Base-by-base conservation (phyloP, 2,113 vertebrate genomes). In the Oreochromis niloticus region DNA sequence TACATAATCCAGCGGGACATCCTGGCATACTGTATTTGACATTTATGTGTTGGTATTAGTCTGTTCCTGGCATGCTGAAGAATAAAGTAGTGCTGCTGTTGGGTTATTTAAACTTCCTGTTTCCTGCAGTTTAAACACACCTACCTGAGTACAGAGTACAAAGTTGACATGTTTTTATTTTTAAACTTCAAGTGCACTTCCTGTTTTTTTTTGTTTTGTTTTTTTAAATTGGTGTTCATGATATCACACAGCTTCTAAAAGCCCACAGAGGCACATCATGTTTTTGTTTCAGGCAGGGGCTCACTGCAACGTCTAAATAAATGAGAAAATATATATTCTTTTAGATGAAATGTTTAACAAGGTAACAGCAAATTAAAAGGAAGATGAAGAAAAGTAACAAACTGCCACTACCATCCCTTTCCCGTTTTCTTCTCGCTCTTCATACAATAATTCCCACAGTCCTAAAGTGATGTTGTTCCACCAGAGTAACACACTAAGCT, bases 101-200 rank as follows among this genome's bases (percentile, higher is more conserved):
- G 1, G 12, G 66, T 24, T 71, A 24, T 71, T 71, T 43, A 6
- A 71, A 71, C 66, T 46, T 71, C 39, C 66, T 9, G 39, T 43
- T 46, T 24, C 39, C 43, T 75, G 43, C 16, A 75, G 24, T 75
- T 19, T 75, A 75, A 75, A 50, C 24, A 48, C 14, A 12, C 41
- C 41, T 30, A 19, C 24, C 19, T 1, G 0, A 78, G 16, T 52
- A 10, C 54, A 22, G 3, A 6, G 9, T 55, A 12, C 0, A 52
- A 52, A 34, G 27, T 78, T 17, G 4, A 17, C 46, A 52, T 78
- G 27, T n/a, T 32, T 75, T 50, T 52, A 13, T 27, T 10, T 73
- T 27, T 73, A 46, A 73, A 73, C 68, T 73, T 46, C 0, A 17
- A 10, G 13, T 52, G 16, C 46, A 78, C 48, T 52, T 78, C 0